Base-by-base conservation (phyloP, 2,888 invertebrate genomes). In the Cremastobaeus sp. region DNA sequence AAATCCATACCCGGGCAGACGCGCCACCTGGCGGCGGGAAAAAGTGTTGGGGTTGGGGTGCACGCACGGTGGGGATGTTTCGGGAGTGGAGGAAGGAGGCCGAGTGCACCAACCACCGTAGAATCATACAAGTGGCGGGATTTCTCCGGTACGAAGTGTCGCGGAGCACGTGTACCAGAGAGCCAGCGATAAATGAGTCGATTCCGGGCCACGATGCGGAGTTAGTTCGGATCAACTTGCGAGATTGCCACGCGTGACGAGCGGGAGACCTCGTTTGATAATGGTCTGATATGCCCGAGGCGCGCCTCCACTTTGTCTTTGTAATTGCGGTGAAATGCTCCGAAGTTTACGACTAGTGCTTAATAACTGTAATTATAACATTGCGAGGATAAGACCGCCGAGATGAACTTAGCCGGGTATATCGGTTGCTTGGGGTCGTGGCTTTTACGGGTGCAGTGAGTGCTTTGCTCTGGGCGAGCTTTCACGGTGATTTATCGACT, bases 91-190 rank as follows among this genome's bases (percentile, higher is more conserved):
- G 43, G 62, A 48, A 50, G 60, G 41, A 41, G 54, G 5, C 32
- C 48, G 50, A 57, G 45, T 21, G 71, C 59, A 64, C 74, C 74
- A 74, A 69, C 74, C 57, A 69, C 50, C 64, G 74, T 18, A 68
- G 74, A 74, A 74, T 74, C 69, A 74, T 69, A 74, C 74, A 74
- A 74, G 74, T 74, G 74, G 74, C 69, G 74, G 69, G 52, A 55
- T 65, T 39, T 18, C 69, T 59, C 48, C 55, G 52, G 60, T 59
- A 43, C 62, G 64, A 69, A 30, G 41, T 48, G 54, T 66, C 52
- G 35, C 59, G 66, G 64, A 66, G 41, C 72, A 73, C 73, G 73
- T 73, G 73, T 48, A 30, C 50, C 39, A 35, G 9, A 14, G 14
- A 9, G 43, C 45, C 17, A 18, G 43, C 14, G 3, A 34, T 43